phyloP scores from a whole-genome alignment of 2,888 invertebrate species.

The Idaea biselata region DNA sequence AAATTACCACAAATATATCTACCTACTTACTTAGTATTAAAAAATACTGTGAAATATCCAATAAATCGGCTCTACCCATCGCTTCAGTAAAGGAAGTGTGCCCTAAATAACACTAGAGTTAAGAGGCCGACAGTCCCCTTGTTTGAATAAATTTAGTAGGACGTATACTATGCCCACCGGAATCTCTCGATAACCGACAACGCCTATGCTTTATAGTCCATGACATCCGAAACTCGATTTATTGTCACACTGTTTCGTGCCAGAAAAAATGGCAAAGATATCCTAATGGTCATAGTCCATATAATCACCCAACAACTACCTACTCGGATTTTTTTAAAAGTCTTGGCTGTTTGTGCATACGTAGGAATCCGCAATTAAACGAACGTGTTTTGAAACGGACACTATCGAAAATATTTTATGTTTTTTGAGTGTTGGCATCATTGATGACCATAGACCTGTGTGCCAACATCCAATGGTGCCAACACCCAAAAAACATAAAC shows the following conservation, averaged over 20 bases:
- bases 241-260: conserved; percentile 62
- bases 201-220: conserved; percentile 79
- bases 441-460: too few relatives aligned
- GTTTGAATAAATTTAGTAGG: conserved; percentile 73
- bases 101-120: conserved; percentile 71
- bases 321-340: not conserved
- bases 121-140: conserved; percentile 64
- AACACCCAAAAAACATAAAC: too few relatives aligned
- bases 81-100: conserved; percentile 64
- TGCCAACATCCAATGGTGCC: too few relatives aligned
- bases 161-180: conserved; percentile 51
- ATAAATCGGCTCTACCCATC: conserved; percentile 45
- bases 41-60: conserved; percentile 29
- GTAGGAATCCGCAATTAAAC: too few relatives aligned
- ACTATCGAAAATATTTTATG: too few relatives aligned
- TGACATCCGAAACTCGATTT: conserved; percentile 78
- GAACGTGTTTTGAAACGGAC: too few relatives aligned
- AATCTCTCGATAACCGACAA: conserved; percentile 75
- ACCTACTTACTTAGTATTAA: conserved; percentile 25
- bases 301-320: conserved; percentile 8
- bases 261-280: conserved; percentile 50
- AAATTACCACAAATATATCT: conserved; percentile 33
- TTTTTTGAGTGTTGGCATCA: too few relatives aligned
- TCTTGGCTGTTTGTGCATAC: too few relatives aligned
- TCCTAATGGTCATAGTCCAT: conserved; percentile 14